Percentiles rank a stretch among this genome's conserved stretches.
phyloP scores from a whole-genome alignment of 1,140 invertebrate species.

The Elymnias hypermnestra region DNA sequence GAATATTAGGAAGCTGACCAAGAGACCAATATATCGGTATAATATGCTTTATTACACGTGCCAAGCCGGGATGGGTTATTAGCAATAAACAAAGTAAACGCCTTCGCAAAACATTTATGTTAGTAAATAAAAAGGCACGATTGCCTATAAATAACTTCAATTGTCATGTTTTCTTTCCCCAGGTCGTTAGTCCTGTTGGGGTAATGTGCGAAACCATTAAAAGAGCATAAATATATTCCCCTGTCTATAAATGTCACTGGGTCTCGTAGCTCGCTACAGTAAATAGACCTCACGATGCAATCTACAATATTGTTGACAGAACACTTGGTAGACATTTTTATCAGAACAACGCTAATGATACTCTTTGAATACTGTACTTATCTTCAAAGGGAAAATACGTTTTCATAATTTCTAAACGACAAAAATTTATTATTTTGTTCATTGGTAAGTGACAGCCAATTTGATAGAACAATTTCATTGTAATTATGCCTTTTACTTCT shows the following conservation, averaged over 20 bases:
- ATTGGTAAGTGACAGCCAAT: too few relatives aligned
- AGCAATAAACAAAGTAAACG: too few relatives aligned
- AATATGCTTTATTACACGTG: too few relatives aligned
- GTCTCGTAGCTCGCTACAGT: constrained; percentile 44
- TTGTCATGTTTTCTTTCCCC: constrained; percentile 54
- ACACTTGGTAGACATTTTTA: constrained; percentile 22
- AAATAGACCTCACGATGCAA: constrained; percentile 49
- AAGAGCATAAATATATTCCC: constrained; percentile 63
- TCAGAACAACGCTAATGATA: constrained; percentile 17
- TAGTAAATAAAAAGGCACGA: constrained; percentile 20
- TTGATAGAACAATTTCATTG: too few relatives aligned
- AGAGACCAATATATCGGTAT: too few relatives aligned
- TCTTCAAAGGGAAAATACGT: not conserved
- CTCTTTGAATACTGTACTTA: not conserved
- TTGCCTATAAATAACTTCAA: constrained; percentile 53
- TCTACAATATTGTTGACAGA: constrained; percentile 40
- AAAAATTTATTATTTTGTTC: too few relatives aligned
- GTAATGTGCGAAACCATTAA: constrained; percentile 65
- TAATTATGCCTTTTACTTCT: too few relatives aligned
- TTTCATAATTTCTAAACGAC: not conserved
- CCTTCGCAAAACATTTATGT: constrained; percentile 7
- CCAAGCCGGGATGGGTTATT: too few relatives aligned
- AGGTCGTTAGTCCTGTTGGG: constrained; percentile 32
- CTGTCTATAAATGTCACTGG: constrained; percentile 58
- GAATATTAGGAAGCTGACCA: too few relatives aligned